Evolutionary conservation across 1,140 invertebrate genomes (phyloP).

Genomic region (Ceratitis capitata): DNA sequence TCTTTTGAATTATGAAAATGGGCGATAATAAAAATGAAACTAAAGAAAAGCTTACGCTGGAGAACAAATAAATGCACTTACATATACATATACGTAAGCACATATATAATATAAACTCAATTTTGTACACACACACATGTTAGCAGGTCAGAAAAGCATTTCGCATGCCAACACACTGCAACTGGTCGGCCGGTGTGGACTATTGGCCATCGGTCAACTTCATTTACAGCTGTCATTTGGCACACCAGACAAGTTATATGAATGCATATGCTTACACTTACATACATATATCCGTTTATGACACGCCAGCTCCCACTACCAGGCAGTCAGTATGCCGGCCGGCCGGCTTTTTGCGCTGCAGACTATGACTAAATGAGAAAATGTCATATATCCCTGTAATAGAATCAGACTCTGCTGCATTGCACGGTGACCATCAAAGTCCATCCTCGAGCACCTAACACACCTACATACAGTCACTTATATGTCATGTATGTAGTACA

Average conservation of each 20-base stretch:
- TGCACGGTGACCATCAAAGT: neutral
- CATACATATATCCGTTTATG: too few relatives aligned
- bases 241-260: neutral
- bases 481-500: neutral
- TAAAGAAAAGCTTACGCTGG: neutral
- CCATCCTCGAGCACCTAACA: too few relatives aligned
- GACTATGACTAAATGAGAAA: neutral
- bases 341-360: neutral
- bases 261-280: neutral
- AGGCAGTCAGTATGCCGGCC: neutral
- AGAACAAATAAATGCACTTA: neutral
- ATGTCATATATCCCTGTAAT: neutral
- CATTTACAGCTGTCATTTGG: neutral
- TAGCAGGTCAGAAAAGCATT: neutral
- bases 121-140: neutral
- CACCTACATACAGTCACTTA: neutral
- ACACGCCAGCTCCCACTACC: neutral
- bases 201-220: neutral
- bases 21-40: neutral
- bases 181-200: too few relatives aligned
- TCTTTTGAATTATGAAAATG: neutral
- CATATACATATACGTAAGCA: neutral
- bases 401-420: too few relatives aligned
- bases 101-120: neutral
- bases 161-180: neutral